Conservation (phyloP, 2,113 vertebrate species). For the Columba livia region DNA sequence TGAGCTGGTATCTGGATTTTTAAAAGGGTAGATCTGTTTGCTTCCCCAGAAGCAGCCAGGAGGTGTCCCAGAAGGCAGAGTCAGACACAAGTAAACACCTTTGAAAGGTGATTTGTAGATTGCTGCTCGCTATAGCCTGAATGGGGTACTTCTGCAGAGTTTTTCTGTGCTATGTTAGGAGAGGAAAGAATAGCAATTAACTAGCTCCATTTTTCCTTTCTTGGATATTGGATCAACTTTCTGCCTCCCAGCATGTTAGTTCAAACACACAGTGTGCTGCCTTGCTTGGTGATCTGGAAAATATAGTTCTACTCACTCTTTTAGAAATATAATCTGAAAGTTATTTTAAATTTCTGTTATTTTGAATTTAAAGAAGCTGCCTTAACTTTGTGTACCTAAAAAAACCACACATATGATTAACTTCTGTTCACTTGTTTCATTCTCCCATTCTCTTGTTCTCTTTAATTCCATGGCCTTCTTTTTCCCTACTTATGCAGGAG, state of each 20-base stretch:
- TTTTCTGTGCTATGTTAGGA: not conserved
- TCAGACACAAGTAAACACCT: not conserved
- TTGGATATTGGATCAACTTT: not conserved
- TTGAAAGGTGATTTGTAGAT: not conserved
- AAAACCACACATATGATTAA: not conserved
- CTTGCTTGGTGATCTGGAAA: not conserved
- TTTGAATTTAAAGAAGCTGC: not conserved
- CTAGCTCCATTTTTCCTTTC: not conserved
- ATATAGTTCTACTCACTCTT: not conserved
- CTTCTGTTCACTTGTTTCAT: not conserved
- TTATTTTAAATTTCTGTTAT: not conserved
- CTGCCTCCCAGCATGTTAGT: rapidly evolving
- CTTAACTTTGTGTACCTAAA: not conserved
- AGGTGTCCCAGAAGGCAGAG: too few species aligned
- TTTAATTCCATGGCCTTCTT: not conserved
- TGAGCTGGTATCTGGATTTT: not conserved
- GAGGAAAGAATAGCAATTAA: not conserved
- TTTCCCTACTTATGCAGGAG: not conserved
- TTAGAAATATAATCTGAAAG: not conserved
- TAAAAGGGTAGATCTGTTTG: not conserved
- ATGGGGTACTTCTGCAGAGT: too few species aligned
- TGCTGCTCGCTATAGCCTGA: not conserved
- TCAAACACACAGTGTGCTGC: not conserved
- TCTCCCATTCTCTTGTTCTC: not conserved
- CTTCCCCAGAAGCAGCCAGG: not conserved